These are phyloP conservation scores for Pipra filicauda DNA, from an alignment of 2,113 vertebrate genomes.

Conservation along the genomic window DNA sequence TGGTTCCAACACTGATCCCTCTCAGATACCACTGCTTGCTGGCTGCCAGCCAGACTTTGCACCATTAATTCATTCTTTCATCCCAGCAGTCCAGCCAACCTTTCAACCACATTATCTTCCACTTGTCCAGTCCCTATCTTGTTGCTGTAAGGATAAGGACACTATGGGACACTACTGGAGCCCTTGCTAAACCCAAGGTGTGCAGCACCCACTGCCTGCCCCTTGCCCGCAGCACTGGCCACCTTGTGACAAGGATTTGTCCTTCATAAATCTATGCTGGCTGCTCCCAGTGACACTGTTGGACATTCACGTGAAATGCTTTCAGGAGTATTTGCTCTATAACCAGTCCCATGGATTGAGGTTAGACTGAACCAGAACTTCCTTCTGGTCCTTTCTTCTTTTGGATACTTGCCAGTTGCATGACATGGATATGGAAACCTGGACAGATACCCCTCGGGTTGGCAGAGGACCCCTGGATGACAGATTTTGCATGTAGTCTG, in stretches of 20 bases:
- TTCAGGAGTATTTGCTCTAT: not conserved
- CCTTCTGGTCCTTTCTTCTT: not conserved
- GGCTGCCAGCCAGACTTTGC: not conserved
- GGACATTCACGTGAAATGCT: not conserved
- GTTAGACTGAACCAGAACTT: not conserved
- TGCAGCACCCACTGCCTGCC: not conserved
- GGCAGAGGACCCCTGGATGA: not conserved
- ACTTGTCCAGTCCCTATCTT: not conserved
- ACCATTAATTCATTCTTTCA: not conserved
- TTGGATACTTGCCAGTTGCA: too few relatives aligned
- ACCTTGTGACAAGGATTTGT: not conserved
- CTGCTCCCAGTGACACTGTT: not conserved
- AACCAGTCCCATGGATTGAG: not conserved
- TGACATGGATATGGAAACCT: not conserved
- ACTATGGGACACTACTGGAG: not conserved
- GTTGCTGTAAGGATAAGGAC: not conserved
- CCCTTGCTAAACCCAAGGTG: not conserved
- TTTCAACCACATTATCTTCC: not conserved
- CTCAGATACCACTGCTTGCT: not conserved
- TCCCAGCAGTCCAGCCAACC: not conserved
- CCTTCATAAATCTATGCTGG: not conserved
- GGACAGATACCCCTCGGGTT: not conserved
- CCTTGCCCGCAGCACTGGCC: not conserved
- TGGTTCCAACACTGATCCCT: not conserved
- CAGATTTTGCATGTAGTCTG: not conserved